These are phyloP conservation scores for Triops longicaudatus DNA, from an alignment of 1,140 invertebrate species.

Conservation along the genomic window DNA sequence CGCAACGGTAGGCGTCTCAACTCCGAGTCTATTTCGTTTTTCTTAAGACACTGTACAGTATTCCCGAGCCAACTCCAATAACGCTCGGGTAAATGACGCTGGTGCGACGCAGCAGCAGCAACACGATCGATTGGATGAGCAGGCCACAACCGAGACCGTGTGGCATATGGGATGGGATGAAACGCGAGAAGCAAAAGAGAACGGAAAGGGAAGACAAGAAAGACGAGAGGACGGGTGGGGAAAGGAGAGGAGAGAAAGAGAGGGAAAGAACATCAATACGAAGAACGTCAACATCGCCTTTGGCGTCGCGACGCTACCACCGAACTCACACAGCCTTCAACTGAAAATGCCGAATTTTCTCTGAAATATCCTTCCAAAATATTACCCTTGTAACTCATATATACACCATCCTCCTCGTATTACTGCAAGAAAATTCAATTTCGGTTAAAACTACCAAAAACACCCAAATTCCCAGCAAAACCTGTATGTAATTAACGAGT, in stretches of 20 bases:
- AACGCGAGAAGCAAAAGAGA: constrained; percentile 21
- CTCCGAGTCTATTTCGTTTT: too few species aligned
- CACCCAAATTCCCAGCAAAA: too few species aligned
- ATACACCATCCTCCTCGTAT: too few species aligned
- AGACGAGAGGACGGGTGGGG: not conserved
- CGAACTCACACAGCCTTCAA: not conserved
- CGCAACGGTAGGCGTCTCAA: too few species aligned
- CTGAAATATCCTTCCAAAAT: too few species aligned
- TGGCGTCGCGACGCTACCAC: constrained; percentile 28
- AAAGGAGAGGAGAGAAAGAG: constrained; percentile 11
- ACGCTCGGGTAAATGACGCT: not conserved
- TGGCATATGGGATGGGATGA: not conserved
- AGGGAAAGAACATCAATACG: constrained; percentile 8
- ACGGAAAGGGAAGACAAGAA: constrained; percentile 18
- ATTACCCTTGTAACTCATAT: too few species aligned
- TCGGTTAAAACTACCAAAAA: too few species aligned
- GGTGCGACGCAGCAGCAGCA: constrained; percentile 4
- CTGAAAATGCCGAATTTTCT: too few species aligned
- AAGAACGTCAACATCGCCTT: constrained; percentile 11
- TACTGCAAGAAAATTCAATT: too few species aligned
- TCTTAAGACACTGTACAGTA: not conserved
- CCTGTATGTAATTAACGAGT: too few species aligned
- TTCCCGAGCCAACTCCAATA: not conserved
- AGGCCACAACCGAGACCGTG: not conserved
- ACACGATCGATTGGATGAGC: constrained; percentile 1